These are phyloP conservation scores for Excalfactoria chinensis DNA, from an alignment of 2,113 vertebrate species.

Conservation along the genomic window DNA sequence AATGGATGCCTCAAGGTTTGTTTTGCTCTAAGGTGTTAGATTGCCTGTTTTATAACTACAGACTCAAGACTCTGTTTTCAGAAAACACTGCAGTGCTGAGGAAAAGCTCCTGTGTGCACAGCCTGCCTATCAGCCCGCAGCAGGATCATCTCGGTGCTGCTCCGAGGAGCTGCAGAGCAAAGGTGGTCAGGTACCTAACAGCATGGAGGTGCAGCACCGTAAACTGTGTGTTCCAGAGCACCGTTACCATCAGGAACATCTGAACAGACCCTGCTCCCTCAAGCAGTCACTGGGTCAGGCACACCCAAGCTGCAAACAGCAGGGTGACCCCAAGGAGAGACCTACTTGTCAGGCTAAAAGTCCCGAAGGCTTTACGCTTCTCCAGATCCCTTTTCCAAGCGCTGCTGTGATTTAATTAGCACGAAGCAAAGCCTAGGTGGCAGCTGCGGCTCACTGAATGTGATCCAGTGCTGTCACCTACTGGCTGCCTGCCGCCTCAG, in stretches of 20 bases:
- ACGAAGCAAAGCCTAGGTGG: not conserved
- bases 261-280: rapidly evolving
- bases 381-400: not conserved
- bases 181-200: not conserved
- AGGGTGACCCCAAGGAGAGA: not conserved
- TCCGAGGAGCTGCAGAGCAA: not conserved
- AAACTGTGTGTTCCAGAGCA: not conserved
- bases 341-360: not conserved
- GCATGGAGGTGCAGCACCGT: rapidly evolving
- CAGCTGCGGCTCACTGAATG: not conserved
- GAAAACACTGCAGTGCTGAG: not conserved
- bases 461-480: conserved; percentile 71
- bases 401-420: not conserved
- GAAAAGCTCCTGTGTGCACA: not conserved
- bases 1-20: not conserved
- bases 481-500: not conserved
- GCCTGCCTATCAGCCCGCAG: not conserved
- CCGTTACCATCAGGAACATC: rapidly evolving
- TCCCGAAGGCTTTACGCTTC: not conserved
- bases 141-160: not conserved
- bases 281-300: not conserved
- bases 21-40: not conserved
- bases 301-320: not conserved
- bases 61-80: not conserved
- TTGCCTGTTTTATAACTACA: not conserved